Percentiles rank a stretch among this genome's conserved stretches.
phyloP scores from a whole-genome alignment of 2,797 vertebrate genomes.

The Luscinia megarhynchos region DNA sequence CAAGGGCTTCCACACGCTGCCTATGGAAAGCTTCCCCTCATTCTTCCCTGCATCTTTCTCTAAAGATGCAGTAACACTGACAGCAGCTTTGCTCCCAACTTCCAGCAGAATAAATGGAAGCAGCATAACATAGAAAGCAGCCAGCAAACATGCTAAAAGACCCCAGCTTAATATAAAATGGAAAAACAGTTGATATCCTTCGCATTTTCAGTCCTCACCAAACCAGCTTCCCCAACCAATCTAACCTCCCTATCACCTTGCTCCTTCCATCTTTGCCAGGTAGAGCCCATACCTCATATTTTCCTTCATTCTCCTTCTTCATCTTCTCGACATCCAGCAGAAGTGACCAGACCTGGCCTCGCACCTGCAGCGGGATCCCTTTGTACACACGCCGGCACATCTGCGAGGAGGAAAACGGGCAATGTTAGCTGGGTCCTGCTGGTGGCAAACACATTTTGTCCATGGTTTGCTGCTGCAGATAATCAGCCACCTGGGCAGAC shows the following conservation, averaged over 20 bases:
- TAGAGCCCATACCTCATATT: constrained; percentile 84
- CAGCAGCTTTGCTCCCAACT: not conserved
- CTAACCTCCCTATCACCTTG: not conserved
- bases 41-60: not conserved
- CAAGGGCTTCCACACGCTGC: not conserved
- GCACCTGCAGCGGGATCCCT: constrained; percentile 87
- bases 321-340: constrained; percentile 85
- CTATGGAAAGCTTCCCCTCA: not conserved
- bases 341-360: constrained; percentile 87
- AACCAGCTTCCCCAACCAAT: not conserved
- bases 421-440: not conserved
- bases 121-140: not conserved
- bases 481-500: not conserved
- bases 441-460: not conserved
- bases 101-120: not conserved
- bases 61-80: not conserved
- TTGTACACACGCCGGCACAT: constrained; percentile 87
- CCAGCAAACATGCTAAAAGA: not conserved
- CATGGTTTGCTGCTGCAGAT: not conserved
- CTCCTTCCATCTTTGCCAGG: not conserved
- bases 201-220: not conserved
- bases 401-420: constrained; percentile 22
- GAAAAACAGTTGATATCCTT: not conserved
- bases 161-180: not conserved
- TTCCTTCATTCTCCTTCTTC: constrained; percentile 84